phyloP scores from a whole-genome alignment of 1,140 invertebrate genomes.

The Ostrea denselamellosa region DNA sequence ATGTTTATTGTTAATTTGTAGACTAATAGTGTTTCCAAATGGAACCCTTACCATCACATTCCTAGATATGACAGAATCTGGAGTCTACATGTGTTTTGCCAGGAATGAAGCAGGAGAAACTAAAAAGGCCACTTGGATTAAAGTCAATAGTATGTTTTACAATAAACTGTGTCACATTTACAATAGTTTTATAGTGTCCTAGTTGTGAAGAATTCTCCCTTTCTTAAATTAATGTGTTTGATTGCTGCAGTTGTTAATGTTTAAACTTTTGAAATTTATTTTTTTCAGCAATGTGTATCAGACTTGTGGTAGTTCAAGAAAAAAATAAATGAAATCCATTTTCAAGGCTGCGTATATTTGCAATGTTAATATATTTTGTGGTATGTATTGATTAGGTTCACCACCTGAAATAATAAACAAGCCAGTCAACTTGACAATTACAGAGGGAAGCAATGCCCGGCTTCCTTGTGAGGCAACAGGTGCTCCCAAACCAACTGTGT shows the following conservation, averaged over 20 bases:
- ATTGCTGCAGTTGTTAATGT: no score
- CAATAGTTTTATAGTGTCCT: no score
- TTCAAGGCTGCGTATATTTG: not conserved
- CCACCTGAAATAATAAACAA: slow-evolving; percentile 75
- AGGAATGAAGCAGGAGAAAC: slow-evolving; percentile 88
- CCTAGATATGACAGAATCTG: slow-evolving; percentile 91
- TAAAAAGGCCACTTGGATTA: slow-evolving; percentile 93
- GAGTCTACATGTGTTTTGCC: slow-evolving; percentile 97
- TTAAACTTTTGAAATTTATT: no score
- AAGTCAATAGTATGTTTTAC: slow-evolving; percentile 94
- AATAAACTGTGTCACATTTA: no score
- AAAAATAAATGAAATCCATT: no score
- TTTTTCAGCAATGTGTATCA: no score
- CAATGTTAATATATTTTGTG: slow-evolving; percentile 32
- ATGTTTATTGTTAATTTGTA: slow-evolving; percentile 31
- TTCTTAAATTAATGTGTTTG: no score
- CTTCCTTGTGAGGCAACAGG: slow-evolving; percentile 91
- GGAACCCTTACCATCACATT: slow-evolving; percentile 84
- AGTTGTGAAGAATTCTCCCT: no score
- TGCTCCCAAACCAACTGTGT: slow-evolving; percentile 92
- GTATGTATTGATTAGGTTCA: slow-evolving; percentile 62
- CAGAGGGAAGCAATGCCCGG: slow-evolving; percentile 94
- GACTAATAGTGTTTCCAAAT: slow-evolving; percentile 62
- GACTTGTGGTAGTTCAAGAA: no score
- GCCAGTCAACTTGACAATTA: slow-evolving; percentile 91